phyloP scores from a whole-genome alignment of 2,888 invertebrate genomes.

The Ceramica pisi region DNA sequence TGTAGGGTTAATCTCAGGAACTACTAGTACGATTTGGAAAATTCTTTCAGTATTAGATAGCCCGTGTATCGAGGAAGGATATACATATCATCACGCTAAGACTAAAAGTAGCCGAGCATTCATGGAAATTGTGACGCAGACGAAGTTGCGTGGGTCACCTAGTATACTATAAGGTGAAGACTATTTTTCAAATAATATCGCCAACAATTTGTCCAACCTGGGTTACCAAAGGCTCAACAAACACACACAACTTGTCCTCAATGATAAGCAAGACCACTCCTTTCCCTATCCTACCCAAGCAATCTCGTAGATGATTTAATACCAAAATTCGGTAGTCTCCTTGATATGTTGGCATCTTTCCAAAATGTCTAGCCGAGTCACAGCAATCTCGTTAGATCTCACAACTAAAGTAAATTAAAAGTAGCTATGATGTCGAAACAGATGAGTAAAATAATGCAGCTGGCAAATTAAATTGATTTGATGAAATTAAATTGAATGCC shows the following conservation, averaged over 20 bases:
- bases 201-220: background rate
- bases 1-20: no score
- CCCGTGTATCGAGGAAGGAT: no score
- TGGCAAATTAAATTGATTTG: background rate
- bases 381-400: conserved; percentile 58
- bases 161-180: no score
- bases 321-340: conserved; percentile 48
- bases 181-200: background rate
- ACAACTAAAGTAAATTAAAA: conserved; percentile 33
- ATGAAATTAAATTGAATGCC: background rate
- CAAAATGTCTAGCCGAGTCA: conserved; percentile 51
- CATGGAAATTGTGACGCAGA: no score
- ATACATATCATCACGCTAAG: no score
- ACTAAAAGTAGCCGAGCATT: no score
- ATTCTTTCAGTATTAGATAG: no score
- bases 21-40: no score
- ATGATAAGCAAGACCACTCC: background rate
- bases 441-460: conserved; percentile 10
- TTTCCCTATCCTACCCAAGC: background rate
- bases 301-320: conserved; percentile 47
- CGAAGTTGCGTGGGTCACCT: no score
- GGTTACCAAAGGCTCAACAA: background rate
- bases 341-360: conserved; percentile 60
- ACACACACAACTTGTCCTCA: background rate
- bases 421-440: conserved; percentile 19